Conservation (phyloP, 1,140 invertebrate genomes). For the Musca vetustissima region DNA sequence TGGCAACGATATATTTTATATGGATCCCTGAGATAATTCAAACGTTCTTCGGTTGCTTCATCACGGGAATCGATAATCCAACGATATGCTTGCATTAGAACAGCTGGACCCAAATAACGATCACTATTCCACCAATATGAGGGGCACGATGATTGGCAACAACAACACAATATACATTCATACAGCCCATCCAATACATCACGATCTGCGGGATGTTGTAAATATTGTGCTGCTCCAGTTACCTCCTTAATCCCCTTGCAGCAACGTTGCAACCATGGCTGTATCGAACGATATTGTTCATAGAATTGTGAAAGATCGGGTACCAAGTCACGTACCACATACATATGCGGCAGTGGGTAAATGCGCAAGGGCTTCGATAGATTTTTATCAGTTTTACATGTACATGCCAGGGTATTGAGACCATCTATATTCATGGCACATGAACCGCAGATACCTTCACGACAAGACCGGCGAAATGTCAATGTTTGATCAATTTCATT, state of each 20-base stretch:
- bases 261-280: conserved; percentile 88
- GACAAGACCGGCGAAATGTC: conserved; percentile 91
- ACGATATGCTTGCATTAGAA: conserved; percentile 89
- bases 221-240: conserved; percentile 52
- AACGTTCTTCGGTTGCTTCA: conserved; percentile 75
- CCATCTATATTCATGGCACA: conserved; percentile 99
- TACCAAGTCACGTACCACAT: conserved; percentile 94
- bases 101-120: conserved; percentile 92
- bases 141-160: conserved; percentile 93
- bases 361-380: conserved; percentile 66
- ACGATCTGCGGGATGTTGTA: conserved; percentile 87
- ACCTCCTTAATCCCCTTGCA: conserved; percentile 67
- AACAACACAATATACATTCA: conserved; percentile 97
- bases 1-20: conserved; percentile 94
- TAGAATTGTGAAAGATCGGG: conserved; percentile 94
- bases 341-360: conserved; percentile 97
- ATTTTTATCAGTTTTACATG: conserved; percentile 57
- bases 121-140: conserved; percentile 98
- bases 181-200: conserved; percentile 91
- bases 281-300: conserved; percentile 87
- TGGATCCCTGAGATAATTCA: conserved; percentile 81
- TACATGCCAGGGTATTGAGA: conserved; percentile 89
- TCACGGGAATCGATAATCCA: conserved; percentile 98
- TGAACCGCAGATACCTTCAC: conserved; percentile 97
- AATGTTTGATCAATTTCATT: conserved; percentile 95